Base-by-base conservation (phyloP, 2,113 vertebrate genomes). In the Candoia aspera region DNA sequence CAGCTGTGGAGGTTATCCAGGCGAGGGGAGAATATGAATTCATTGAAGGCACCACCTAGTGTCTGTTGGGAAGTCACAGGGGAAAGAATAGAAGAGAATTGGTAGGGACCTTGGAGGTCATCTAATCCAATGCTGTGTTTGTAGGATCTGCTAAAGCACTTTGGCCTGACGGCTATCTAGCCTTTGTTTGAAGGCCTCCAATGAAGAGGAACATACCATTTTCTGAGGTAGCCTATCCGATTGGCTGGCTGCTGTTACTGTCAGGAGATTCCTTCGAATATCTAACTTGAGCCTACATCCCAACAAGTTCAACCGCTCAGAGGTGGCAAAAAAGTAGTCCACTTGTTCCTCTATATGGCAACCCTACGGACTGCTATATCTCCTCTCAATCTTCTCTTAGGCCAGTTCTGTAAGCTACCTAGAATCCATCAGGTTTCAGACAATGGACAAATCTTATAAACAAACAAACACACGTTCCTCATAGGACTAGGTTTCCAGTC, bases 1-100 rank as follows among this genome's bases (percentile, higher is more conserved):
- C 99, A 99, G 98, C 99, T 99, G 97, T 99, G 99, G 46, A 99
- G 97, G 92, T 99, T 99, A 96, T 99, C 99, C 96, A 99, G 97
- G 26, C 99, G 98, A 8, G 99, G 98, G 6, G 99, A 98, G 95
- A 98, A 99, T 94, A 99, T 99, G 95, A 99, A 99, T 96, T 99
- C 99, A 0, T 99, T 97, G 0, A 98, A 99, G 90, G 98, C 98
- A 2, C 99, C 99, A 49, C 99, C 99, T 86, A 99, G 86, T 0
- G 97, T 98, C 99, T 99, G 95, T 73, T 93, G 90, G 29, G 87
- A 12, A 95, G 23, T 19, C 87, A 84, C 46, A 26, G 6, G 46
- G 84, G 91, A 24, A 3, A 91, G 86, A 29, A 21, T 79, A 79
- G 6, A 79, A 42, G 19, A 79, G 6, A 37, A 79, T 21, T 79